Base-by-base conservation (phyloP, 2,797 vertebrate genomes). In the Gouania willdenowi region DNA sequence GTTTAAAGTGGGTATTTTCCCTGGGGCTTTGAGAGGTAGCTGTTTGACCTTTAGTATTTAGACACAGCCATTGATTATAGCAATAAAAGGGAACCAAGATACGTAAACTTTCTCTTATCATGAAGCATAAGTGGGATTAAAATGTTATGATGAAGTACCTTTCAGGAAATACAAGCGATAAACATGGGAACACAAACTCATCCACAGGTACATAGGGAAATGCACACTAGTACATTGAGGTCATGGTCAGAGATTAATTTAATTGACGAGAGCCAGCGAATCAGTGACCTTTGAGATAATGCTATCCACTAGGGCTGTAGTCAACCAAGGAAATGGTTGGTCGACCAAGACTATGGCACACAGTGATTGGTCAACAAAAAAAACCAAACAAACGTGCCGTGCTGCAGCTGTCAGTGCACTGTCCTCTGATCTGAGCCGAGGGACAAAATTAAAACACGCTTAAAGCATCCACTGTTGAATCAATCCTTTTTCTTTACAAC, bases 201-300 rank as follows among this genome's bases (percentile, higher is more conserved):
- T 20, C 26, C 22, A 49, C 8, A 36, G 0, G 6, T 12, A 39
- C 26, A 24, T 3, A 7, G 6, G 27, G 7, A 11, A 6, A 21
- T 8, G 20, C 26, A 27, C 15, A 21, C 1, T 4, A 6, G 19
- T 1, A 12, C 22, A 51, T 16, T 10, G 7, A 23, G 48, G 26
- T 43, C 6, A 5, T n/a, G 8, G 33, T 26, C 20, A 26, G 26
- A 40, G 22, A 50, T 2, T 0, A 29, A 37, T 13, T 32, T 39
- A 22, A 40, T 37, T 49, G 33, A 70, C 33, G 29, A 51, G 29
- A 47, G 36, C 16, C 34, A 4, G 25, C 35, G 38, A 72, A 45
- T 38, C 49, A 41, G 48, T 74, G 81, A 81, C 78, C 75, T 82
- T 85, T 81, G 36, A 67, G 44, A 55, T 42, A 71, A 72, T 44